phyloP scores from a whole-genome alignment of 30 jellyfish, hydroid and myxozoan genomes.

The Turritopsis rubra region DNA sequence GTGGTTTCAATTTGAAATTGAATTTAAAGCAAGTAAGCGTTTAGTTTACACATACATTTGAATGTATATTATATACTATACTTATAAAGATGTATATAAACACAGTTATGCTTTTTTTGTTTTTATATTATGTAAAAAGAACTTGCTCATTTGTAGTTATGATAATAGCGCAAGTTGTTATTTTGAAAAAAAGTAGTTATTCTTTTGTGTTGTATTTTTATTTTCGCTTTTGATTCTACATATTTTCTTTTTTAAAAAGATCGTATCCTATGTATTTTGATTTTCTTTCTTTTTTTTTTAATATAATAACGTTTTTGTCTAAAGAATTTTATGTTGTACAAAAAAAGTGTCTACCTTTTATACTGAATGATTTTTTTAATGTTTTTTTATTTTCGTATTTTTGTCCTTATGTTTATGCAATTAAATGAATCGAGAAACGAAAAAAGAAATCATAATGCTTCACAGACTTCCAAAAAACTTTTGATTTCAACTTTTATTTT shows the following conservation, averaged over 20 bases:
- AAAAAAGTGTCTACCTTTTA: background rate
- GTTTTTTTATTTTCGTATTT: background rate
- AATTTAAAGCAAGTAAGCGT: background rate
- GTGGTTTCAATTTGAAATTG: background rate
- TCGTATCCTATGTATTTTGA: background rate
- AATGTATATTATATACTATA: background rate
- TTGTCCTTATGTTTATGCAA: background rate
- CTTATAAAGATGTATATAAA: background rate
- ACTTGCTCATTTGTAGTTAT: background rate
- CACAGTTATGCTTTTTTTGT: background rate
- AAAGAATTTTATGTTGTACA: background rate
- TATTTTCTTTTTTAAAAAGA: background rate
- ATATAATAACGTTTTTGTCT: background rate
- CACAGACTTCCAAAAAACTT: background rate
- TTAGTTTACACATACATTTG: background rate
- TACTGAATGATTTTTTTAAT: background rate
- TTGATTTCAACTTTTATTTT: background rate
- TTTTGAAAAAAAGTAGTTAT: background rate
- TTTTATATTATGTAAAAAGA: background rate
- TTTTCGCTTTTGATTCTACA: background rate
- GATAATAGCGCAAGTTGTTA: background rate
- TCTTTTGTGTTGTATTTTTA: background rate
- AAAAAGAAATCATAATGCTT: no score
- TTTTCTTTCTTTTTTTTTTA: background rate
- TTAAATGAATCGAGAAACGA: background rate